These are phyloP conservation scores for Spondyliosoma cantharus DNA, from an alignment of 2,797 vertebrate genomes.

Conservation along the genomic window DNA sequence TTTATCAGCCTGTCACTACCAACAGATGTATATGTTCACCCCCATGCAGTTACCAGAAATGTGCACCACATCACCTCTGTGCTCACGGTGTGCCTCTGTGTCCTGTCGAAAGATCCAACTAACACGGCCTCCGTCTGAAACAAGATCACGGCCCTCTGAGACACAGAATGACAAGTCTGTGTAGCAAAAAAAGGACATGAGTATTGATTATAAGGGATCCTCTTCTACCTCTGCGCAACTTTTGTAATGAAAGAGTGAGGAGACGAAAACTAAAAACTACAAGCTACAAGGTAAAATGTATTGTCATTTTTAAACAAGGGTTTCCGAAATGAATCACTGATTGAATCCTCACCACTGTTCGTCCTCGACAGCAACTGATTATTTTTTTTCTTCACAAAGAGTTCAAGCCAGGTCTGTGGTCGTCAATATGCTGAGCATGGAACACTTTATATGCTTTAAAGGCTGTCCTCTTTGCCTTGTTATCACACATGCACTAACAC, in stretches of 20 bases:
- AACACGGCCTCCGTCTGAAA: not conserved
- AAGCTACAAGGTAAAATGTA: not conserved
- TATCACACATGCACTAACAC: not conserved
- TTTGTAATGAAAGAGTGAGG: not conserved
- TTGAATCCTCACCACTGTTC: too few species aligned
- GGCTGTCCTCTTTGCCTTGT: not conserved
- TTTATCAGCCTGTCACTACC: too few species aligned
- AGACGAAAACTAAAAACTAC: not conserved
- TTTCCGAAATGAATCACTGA: too few species aligned
- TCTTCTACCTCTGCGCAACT: not conserved
- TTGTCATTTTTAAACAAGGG: too few species aligned
- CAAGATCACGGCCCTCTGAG: not conserved
- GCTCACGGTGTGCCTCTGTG: not conserved
- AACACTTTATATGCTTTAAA: not conserved
- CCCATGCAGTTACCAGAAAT: not conserved
- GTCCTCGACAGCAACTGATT: not conserved
- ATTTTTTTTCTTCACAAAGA: not conserved
- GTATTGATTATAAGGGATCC: slow-evolving; percentile 2
- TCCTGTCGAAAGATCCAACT: not conserved
- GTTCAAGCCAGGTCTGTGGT: not conserved
- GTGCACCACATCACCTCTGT: not conserved
- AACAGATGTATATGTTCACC: not conserved
- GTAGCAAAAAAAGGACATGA: not conserved
- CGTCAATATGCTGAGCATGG: not conserved
- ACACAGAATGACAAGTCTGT: not conserved